Evolutionary conservation across 2,113 vertebrate species (phyloP), one percentile per base, ranked within the genome.

Genomic region (Hyla sarda): DNA sequence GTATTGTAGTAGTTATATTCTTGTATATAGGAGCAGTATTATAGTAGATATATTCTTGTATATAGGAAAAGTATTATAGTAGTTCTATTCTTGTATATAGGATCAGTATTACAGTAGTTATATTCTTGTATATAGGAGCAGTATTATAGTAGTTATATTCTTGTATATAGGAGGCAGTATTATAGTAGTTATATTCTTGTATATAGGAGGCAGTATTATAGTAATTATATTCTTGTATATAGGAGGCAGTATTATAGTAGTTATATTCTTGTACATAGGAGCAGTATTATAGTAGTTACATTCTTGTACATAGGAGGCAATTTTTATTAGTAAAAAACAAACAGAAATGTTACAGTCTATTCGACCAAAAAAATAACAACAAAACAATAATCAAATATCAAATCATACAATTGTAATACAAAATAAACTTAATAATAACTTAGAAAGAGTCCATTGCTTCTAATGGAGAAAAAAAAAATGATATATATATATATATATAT

Each of bases 211-310:
- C 62, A 65, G 62, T 65, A 65, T 65, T 65, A 65, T 65, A 65
- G 62, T 41, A 41, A n/a, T n/a, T n/a, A n/a, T n/a, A n/a, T n/a
- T n/a, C n/a, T n/a, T n/a, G n/a, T n/a, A n/a, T n/a, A n/a, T n/a
- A n/a, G n/a, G n/a, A n/a, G n/a, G 58, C n/a, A 60, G 58, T 60
- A 60, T 60, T 60, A 60, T 60, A 60, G 58, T 60, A 60, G 58
- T 60, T 60, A 60, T 60, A 60, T 60, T 60, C 58, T 25, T 60
- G 58, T 65, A 30, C 28, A 65, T 65, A 65, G 62, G 25, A 6
- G 25, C 62, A 65, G 62, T 65, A 65, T 65, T 65, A 65, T 65
- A 65, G 62, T 41, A 41, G n/a, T n/a, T n/a, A n/a, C n/a, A n/a
- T n/a, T n/a, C n/a, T n/a, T n/a, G n/a, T n/a, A n/a, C n/a, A n/a